Base-by-base conservation (phyloP, 2,113 vertebrate species). In the Thymallus thymallus region DNA sequence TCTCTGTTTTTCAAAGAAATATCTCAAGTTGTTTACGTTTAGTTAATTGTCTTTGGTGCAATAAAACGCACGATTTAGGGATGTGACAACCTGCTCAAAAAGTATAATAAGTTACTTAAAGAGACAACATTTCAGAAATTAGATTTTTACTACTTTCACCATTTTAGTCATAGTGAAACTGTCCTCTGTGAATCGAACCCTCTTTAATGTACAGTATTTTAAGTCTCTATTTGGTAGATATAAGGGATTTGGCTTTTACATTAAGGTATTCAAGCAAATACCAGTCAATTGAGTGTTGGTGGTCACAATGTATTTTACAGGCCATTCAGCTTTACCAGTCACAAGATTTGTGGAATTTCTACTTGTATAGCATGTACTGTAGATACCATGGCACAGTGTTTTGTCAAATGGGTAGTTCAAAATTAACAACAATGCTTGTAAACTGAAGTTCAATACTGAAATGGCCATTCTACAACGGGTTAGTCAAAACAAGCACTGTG, bases 21-120 rank as follows among this genome's bases (percentile, higher is more conserved):
- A 76, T 76, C 80, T 75, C 46, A 58, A 77, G 86, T 90, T 90
- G 89, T 92, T 92, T 92, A 90, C 89, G 90, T 82, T 84, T 82
- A 87, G 79, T 80, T 88, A 86, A 87, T 88, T 88, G 83, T 86
- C 69, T 14, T 74, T 84, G 64, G 73, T 79, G 71, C 73, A 87
- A 82, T 88, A 76, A 87, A 88, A 87, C 73, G 76, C 26, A 41
- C 82, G 79, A 84, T 88, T 85, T 77, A 41, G 71, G 74, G 68
- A 60, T 72, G 68, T 74, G 68, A 77, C 77, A 78, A 74, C 61
- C 79, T 78, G 72, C 60, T 73, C 71, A 18, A 51, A 51, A 51
- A 51, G 16, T 51, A 14, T 51, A 51, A 18, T 4, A 51, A 18
- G 48, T 51, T 51, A 51, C 18, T 51, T 51, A 5, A 51, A 51